These are phyloP conservation scores for Proisotoma minuta DNA, from an alignment of 2,888 invertebrate species.

Conservation along the genomic window DNA sequence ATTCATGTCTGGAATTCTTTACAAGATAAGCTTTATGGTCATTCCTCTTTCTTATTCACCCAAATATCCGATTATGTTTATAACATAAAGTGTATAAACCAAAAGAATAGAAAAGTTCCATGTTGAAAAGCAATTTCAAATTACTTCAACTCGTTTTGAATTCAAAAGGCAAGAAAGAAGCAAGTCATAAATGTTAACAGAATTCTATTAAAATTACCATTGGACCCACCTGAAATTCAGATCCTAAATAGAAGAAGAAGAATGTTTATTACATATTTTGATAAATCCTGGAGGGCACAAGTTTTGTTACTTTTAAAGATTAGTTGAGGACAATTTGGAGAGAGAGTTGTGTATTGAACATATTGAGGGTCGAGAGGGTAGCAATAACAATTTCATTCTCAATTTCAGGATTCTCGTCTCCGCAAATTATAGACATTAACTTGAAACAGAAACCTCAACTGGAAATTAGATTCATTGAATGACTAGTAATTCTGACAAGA, in stretches of 20 bases:
- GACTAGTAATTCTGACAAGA: conserved; percentile 36
- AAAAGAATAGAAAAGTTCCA: background rate
- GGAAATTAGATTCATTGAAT: conserved; percentile 39
- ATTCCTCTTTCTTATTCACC: conserved; percentile 12
- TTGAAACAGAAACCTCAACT: conserved; percentile 28
- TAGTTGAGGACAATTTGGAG: conserved; percentile 7
- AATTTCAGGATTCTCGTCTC: conserved; percentile 23
- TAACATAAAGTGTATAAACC: background rate
- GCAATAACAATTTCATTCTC: conserved; percentile 8
- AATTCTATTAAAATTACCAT: conserved; percentile 6
- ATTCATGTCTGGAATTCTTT: conserved; percentile 35
- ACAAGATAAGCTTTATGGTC: conserved; percentile 30
- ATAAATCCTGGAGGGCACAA: background rate
- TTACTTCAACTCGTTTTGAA: background rate
- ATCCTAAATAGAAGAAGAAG: background rate
- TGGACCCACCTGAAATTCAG: background rate
- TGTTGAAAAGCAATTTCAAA: conserved; percentile 1
- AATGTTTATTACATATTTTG: background rate
- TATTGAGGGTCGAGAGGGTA: conserved; percentile 6
- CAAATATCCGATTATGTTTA: conserved; percentile 7
- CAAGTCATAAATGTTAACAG: conserved; percentile 2
- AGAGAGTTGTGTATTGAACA: background rate
- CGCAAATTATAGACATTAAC: conserved; percentile 41
- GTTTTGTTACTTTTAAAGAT: background rate
- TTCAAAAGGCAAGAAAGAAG: background rate